A percentile compares a stretch with the other conserved stretches of the same genome.
Evolutionary conservation across 2,888 invertebrate species (phyloP).

Genomic region (Tipula unca): DNA sequence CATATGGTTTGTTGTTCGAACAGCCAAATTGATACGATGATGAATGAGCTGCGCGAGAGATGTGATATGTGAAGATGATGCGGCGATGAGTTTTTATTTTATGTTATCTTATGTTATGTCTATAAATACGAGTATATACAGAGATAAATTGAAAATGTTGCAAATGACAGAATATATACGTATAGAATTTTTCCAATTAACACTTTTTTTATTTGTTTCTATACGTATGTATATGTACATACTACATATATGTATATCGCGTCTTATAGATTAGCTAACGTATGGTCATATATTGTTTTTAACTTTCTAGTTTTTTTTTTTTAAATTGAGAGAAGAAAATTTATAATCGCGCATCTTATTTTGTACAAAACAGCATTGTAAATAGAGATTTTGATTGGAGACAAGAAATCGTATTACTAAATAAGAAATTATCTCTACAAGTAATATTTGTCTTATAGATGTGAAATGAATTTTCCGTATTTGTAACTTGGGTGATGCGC

Average conservation of each 20-base stretch:
- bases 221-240: background rate
- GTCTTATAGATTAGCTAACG: background rate
- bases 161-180: background rate
- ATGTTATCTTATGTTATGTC: background rate
- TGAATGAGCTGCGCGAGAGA: background rate
- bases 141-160: background rate
- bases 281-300: background rate
- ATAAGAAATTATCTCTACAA: background rate
- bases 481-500: background rate
- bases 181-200: background rate
- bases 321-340: background rate
- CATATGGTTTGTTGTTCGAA: conserved; percentile 8
- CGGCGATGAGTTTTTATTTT: background rate
- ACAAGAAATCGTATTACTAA: background rate
- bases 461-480: background rate
- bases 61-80: background rate
- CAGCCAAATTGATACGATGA: background rate
- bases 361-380: conserved; percentile 16
- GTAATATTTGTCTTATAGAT: background rate
- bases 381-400: conserved; percentile 9
- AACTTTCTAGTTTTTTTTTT: background rate
- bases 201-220: background rate
- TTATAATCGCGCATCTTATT: conserved; percentile 9
- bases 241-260: too few species aligned
- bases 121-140: background rate